Base-by-base conservation (phyloP, 35 echinoderm and acorn worm species). In the Holothuria glaberrima region DNA sequence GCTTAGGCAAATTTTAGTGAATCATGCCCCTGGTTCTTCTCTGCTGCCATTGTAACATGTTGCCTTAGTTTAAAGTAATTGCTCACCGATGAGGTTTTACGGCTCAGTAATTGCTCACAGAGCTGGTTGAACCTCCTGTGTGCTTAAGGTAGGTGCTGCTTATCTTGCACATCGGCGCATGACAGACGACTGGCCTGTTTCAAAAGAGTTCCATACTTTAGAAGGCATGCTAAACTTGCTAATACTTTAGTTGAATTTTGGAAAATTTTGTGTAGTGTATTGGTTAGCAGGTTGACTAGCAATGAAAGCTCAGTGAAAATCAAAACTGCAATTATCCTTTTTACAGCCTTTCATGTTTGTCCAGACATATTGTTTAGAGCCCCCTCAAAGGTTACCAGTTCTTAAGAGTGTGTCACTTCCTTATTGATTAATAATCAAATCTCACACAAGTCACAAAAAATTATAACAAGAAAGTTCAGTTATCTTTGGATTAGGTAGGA, bases 161-260 rank as follows among this genome's bases (percentile, higher is more conserved):
- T 13, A 69, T 69, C 25, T 69, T 33, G 25, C 66, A 69, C n/a
- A n/a, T n/a, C n/a, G n/a, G n/a, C n/a, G n/a, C 25, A 5, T 69
- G n/a, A 69, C 66, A 69, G 66, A 69, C 0, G 0, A 28, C 66
- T 69, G 66, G 20, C 31, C 66, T 5, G 25, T 69, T 22, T 65
- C 62, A 65, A 65, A 65, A 65, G 62, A 65, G 62, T 12, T 65
- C 62, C 62, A 65, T 20, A 64, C 60, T 64, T 64, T 64, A 7
- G 9, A 65, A 12, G 21, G 62, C 4, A 65, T 65, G 62, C 10
- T 65, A 16, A 20, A 24, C 0, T 65, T 65, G 12, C 6, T n/a
- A 7, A 7, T 21, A 16, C 6, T 41, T 2, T 41, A 4, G 36
- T 64, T 64, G 60, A 64, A 64, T n/a, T n/a, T n/a, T n/a, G n/a